Percentiles rank a stretch among this genome's conserved stretches.
These are phyloP conservation scores for Aspidiotus rigidus DNA, from an alignment of 2,888 invertebrate genomes.

Conservation along the genomic window DNA sequence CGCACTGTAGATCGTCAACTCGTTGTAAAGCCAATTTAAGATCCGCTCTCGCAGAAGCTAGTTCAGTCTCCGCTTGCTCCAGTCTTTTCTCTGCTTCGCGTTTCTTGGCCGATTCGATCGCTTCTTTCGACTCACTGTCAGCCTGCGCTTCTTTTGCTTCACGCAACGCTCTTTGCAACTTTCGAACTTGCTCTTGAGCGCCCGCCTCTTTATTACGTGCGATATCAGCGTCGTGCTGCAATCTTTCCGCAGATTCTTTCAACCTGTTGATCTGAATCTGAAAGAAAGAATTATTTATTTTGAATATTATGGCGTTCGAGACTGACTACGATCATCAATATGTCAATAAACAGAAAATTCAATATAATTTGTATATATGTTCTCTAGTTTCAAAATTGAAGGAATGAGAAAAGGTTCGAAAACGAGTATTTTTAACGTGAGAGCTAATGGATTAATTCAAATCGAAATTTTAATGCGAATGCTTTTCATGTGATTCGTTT, in stretches of 20 bases:
- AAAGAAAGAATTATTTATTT: background rate
- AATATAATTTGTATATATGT: no score
- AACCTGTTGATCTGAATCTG: conserved; percentile 53
- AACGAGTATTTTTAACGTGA: no score
- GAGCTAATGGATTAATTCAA: no score
- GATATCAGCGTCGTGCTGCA: conserved; percentile 60
- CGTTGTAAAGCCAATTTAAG: conserved; percentile 77
- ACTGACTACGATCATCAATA: no score
- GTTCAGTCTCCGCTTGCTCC: conserved; percentile 61
- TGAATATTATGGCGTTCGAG: no score
- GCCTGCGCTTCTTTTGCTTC: conserved; percentile 73
- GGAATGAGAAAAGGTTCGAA: no score
- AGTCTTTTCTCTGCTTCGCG: conserved; percentile 67
- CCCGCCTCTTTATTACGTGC: conserved; percentile 64
- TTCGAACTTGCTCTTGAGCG: conserved; percentile 67
- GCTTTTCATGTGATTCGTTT: no score
- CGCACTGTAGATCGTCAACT: conserved; percentile 83
- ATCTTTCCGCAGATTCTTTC: conserved; percentile 63
- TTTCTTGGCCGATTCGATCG: conserved; percentile 62
- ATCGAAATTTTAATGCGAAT: no score
- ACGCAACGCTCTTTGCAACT: conserved; percentile 58
- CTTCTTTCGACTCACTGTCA: conserved; percentile 59
- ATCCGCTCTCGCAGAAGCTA: conserved; percentile 64
- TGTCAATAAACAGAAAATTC: no score
- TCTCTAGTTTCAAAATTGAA: no score